Conservation (phyloP, 2,113 vertebrate species). For the Acanthisitta chloris region DNA sequence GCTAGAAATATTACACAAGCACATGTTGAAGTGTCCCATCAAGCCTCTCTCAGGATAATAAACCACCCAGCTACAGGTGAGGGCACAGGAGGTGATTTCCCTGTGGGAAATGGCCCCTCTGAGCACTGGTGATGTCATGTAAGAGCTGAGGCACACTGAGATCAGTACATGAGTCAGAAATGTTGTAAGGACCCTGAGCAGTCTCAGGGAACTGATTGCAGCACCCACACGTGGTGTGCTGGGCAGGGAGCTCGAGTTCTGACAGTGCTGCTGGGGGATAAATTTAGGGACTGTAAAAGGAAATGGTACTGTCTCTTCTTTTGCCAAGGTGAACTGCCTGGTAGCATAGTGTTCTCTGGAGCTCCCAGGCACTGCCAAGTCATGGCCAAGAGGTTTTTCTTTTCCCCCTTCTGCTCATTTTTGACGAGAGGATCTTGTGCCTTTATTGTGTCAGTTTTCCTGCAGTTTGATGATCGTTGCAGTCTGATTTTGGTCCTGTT, state of each 20-base stretch:
- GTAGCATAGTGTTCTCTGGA: neutral
- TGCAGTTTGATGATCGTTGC: neutral
- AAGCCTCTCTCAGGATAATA: neutral
- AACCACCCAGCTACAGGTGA: neutral
- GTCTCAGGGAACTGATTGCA: neutral
- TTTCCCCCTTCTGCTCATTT: neutral
- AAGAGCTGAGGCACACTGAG: neutral
- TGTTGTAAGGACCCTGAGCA: neutral
- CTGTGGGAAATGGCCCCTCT: neutral
- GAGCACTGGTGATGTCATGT: neutral
- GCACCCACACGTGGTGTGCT: neutral
- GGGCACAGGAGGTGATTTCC: neutral
- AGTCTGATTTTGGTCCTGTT: neutral
- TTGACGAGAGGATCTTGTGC: neutral
- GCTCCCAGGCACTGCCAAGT: neutral
- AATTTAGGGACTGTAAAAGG: conserved; percentile 11
- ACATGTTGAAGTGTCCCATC: neutral
- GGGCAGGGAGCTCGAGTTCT: neutral
- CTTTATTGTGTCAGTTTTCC: neutral
- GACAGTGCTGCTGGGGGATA: neutral
- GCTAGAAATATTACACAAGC: neutral
- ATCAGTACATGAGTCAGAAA: neutral
- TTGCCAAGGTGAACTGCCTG: neutral
- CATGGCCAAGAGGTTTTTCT: neutral
- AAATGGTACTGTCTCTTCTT: neutral